Percentiles rank a stretch among this genome's conserved stretches.
Conservation (phyloP, 2,113 vertebrate species). For the Limnothrissa miodon region DNA sequence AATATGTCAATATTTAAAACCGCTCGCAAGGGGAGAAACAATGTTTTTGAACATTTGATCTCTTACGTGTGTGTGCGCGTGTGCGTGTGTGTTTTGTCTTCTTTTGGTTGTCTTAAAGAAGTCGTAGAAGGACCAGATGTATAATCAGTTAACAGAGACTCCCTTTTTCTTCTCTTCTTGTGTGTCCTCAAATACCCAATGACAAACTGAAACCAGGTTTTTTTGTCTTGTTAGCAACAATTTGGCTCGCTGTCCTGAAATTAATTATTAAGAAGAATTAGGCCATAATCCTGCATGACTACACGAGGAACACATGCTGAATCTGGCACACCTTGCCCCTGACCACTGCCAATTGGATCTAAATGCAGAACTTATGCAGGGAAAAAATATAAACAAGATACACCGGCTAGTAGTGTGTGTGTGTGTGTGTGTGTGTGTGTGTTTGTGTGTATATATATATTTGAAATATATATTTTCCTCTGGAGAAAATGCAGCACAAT, state of each 20-base stretch:
- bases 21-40: constrained; percentile 54
- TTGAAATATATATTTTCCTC: no score
- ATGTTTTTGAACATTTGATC: constrained; percentile 57
- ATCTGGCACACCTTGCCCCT: neutral
- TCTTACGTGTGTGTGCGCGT: constrained; percentile 36
- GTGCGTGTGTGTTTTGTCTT: constrained; percentile 12
- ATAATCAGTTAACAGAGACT: neutral
- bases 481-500: no score
- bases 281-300: neutral
- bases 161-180: neutral
- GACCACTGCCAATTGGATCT: neutral
- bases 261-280: constrained; percentile 4
- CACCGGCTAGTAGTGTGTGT: no score
- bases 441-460: no score
- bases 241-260: neutral
- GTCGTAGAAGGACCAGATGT: neutral
- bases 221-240: constrained; percentile 9
- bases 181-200: neutral
- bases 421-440: no score
- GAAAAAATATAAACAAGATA: neutral
- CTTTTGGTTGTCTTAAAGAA: constrained; percentile 14
- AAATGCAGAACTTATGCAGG: neutral
- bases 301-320: neutral
- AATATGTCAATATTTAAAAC: constrained; percentile 71
- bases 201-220: constrained; percentile 4